These are phyloP conservation scores for Pyralis farinalis DNA, from an alignment of 2,888 invertebrate genomes.

Conservation along the genomic window DNA sequence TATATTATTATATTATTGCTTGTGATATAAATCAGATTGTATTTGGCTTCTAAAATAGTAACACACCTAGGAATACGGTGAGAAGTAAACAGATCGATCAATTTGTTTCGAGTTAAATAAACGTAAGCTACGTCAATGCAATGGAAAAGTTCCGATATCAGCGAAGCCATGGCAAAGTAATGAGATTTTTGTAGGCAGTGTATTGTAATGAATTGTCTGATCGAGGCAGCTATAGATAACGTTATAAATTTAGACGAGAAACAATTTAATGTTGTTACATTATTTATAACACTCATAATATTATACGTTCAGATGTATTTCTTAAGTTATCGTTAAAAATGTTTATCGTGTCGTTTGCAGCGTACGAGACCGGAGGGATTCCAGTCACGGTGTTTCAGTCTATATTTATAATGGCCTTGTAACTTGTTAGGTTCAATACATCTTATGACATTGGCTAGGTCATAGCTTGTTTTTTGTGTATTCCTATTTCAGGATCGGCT, in stretches of 20 bases:
- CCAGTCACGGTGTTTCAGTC: too few species aligned
- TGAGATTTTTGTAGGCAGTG: slow-evolving; percentile 10
- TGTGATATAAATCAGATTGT: too few species aligned
- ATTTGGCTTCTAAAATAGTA: slow-evolving; percentile 1
- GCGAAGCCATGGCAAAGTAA: slow-evolving; percentile 18
- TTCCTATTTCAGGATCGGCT: too few species aligned
- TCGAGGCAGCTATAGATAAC: slow-evolving; percentile 2
- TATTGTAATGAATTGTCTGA: slow-evolving; percentile 11
- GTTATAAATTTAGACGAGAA: background rate
- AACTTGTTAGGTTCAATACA: slow-evolving; percentile 41
- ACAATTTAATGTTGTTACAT: background rate
- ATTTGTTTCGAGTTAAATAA: background rate
- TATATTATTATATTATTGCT: too few species aligned
- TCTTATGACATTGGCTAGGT: slow-evolving; percentile 64
- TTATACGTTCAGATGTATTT: too few species aligned
- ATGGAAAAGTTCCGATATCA: slow-evolving; percentile 18
- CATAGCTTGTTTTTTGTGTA: too few species aligned
- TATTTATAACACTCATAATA: too few species aligned
- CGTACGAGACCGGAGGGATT: too few species aligned
- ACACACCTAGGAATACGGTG: slow-evolving; percentile 1
- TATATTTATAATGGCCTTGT: slow-evolving; percentile 38
- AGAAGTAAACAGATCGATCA: background rate
- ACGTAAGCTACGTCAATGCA: background rate
- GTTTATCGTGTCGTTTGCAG: too few species aligned
- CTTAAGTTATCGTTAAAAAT: too few species aligned